Evolutionary conservation across 1,140 invertebrate genomes (phyloP), one percentile per base, ranked within the genome.

Genomic region (Leguminivora glycinivorella): DNA sequence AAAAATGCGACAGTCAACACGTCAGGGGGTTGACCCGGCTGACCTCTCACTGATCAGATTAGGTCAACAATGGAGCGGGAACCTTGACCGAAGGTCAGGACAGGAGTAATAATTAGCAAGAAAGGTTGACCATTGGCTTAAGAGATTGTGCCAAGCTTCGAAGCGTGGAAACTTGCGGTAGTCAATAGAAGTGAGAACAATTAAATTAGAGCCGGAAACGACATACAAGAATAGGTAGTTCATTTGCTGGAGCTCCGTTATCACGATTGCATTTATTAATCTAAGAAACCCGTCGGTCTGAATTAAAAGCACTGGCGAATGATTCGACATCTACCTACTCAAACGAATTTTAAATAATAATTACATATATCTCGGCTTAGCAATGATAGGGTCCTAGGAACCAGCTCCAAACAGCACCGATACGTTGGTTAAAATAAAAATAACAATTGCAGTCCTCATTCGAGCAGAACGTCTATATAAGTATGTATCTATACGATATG

Each of bases 1-100:
- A 52, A 52, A 52, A 17, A 6, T 52, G 47, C 47, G 17, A 52
- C 47, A 22, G 47, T 52, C 47, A 24, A 17, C 25, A 63, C 26
- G 58, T 63, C 58, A 29, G 58, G 58, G 25, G 58, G 17, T 29
- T 63, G 24, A 63, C 58, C 58, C 58, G 58, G 47, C 17, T 63
- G 58, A 63, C 58, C 58, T 63, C 58, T 29, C 25, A 63, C 58
- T 63, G 58, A 63, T 63, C 58, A 63, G 58, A 63, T 63, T 63
- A 29, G 25, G 58, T 63, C 58, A 63, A 52, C 58, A 63, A 63
- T 63, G 26, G 58, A 63, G 14, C 47, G 47, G 56, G 12, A 7
- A 17, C 58, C 58, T 63, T 63, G 58, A 63, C 24, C 58, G 25
- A 63, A 63, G 58, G 58, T 63, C 58, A 29, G 58, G 47, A 52